A percentile compares a stretch with the other conserved stretches of the same genome.
These are phyloP conservation scores for Nothura maculosa DNA, from an alignment of 2,797 vertebrate species.

Conservation along the genomic window DNA sequence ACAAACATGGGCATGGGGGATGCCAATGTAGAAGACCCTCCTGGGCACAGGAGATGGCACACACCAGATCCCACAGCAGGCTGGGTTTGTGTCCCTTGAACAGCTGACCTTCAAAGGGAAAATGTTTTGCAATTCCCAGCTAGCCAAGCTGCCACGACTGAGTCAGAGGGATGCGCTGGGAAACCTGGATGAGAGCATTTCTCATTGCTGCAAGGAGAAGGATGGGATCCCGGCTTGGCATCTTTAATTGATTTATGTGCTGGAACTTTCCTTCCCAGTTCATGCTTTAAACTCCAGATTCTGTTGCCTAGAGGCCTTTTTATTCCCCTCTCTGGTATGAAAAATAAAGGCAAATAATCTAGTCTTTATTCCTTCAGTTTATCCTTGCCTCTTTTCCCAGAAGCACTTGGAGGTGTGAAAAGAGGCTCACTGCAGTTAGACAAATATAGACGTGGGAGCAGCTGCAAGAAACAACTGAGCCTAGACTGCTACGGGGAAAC, in stretches of 20 bases:
- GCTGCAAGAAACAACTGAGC: neutral
- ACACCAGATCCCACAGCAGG: neutral
- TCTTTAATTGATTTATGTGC: neutral
- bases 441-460: neutral
- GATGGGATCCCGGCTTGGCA: neutral
- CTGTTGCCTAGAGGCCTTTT: neutral
- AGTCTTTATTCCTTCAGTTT: neutral
- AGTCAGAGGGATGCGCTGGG: neutral
- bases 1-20: neutral
- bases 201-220: neutral
- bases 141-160: neutral
- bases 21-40: neutral
- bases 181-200: neutral
- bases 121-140: constrained; percentile 3
- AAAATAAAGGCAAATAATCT: neutral
- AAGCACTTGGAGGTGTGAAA: neutral
- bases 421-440: neutral
- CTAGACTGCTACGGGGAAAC: neutral
- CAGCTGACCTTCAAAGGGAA: neutral
- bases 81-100: neutral
- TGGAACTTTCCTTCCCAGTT: neutral
- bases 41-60: neutral
- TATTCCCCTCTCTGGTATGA: neutral
- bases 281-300: neutral
- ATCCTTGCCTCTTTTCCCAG: neutral